Evolutionary conservation across 1,140 invertebrate genomes (phyloP).

Genomic region (Brachionus asplanchnoidis): DNA sequence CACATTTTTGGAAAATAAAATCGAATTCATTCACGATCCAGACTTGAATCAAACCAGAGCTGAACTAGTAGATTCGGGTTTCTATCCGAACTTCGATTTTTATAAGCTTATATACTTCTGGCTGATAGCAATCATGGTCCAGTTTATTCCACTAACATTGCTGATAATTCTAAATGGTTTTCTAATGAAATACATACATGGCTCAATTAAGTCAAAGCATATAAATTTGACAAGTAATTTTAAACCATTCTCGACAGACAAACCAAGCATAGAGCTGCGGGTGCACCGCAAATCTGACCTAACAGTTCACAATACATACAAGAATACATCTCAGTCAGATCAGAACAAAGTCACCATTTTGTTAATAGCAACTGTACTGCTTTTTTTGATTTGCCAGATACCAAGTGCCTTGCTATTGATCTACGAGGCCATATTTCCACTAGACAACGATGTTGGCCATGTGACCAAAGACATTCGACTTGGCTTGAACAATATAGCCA

Average conservation of each 20-base stretch:
- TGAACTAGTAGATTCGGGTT: background rate
- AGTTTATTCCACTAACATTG: constrained; percentile 20
- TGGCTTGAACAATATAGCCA: constrained; percentile 35
- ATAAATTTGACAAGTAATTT: background rate
- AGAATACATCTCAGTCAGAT: background rate
- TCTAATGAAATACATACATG: constrained; percentile 38
- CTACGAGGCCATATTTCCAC: background rate
- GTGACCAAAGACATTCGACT: background rate
- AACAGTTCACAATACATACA: background rate
- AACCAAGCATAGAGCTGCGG: background rate
- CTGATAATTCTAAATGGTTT: constrained; percentile 5
- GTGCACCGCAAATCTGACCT: background rate
- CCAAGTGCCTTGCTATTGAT: constrained; percentile 24
- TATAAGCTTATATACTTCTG: constrained; percentile 32
- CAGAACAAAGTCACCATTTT: constrained; percentile 24
- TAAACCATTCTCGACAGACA: background rate
- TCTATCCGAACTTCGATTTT: constrained; percentile 28
- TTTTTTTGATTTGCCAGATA: constrained; percentile 23
- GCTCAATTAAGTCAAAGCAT: background rate
- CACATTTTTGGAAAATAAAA: constrained; percentile 30
- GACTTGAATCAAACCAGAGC: background rate
- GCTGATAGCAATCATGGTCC: constrained; percentile 25
- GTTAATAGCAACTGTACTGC: constrained; percentile 22
- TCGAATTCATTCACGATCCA: background rate
- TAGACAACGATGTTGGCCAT: background rate